Evolutionary conservation across 2,113 vertebrate species (phyloP).

Genomic region (Gila orcuttii): DNA sequence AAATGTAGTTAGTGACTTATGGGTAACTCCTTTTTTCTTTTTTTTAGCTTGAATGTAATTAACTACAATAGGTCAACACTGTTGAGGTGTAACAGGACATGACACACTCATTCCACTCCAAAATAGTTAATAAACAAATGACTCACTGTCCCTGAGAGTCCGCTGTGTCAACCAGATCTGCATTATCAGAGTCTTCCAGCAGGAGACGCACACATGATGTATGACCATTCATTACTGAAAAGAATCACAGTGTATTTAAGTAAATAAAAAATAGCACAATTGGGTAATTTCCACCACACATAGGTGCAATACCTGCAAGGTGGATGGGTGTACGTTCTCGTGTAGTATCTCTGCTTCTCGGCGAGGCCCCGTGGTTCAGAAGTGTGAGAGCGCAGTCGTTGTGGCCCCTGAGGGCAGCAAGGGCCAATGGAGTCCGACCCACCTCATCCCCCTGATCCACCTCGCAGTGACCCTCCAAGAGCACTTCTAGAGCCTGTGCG

Average conservation of each 20-base stretch:
- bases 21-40: neutral
- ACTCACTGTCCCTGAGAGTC: slow-evolving; percentile 98
- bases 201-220: slow-evolving; percentile 90
- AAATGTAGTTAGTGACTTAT: neutral
- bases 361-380: slow-evolving; percentile 89
- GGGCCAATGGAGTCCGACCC: slow-evolving; percentile 87
- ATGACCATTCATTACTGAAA: slow-evolving; percentile 92
- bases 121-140: neutral
- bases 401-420: slow-evolving; percentile 90
- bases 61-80: neutral
- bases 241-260: slow-evolving; percentile 15
- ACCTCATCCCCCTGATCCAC: slow-evolving; percentile 90
- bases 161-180: slow-evolving; percentile 81
- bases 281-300: neutral
- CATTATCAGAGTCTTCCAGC: slow-evolving; percentile 86
- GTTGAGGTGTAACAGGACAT: neutral
- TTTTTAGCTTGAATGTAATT: neutral
- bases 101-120: neutral
- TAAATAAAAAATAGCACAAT: too few relatives aligned
- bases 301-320: slow-evolving; percentile 81
- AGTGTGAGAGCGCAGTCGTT: slow-evolving; percentile 90
- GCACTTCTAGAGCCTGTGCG: slow-evolving; percentile 90
- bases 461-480: slow-evolving; percentile 85
- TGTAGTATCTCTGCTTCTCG: slow-evolving; percentile 81
- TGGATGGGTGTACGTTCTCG: slow-evolving; percentile 87